These are phyloP conservation scores for Taenioides sp. DNA, from an alignment of 2,797 vertebrate genomes.

Conservation along the genomic window DNA sequence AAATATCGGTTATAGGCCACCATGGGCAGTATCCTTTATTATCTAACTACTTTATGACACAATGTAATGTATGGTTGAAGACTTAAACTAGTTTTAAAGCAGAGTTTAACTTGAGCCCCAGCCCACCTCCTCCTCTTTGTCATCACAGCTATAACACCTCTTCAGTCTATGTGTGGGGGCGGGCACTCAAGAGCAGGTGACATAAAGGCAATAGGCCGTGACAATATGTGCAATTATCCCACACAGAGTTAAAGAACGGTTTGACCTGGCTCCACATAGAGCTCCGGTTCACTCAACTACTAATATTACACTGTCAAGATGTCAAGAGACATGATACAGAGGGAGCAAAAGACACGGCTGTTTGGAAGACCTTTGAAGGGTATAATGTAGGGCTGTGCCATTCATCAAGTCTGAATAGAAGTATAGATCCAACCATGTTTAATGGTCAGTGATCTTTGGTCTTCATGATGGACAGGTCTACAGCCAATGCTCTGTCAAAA, in stretches of 20 bases:
- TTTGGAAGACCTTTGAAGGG: neutral
- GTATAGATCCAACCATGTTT: no score
- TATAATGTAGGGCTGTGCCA: no score
- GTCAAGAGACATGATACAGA: neutral
- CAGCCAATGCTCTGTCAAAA: no score
- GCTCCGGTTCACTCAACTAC: slow-evolving; percentile 6
- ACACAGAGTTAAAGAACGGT: slow-evolving; percentile 21
- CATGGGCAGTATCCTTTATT: no score
- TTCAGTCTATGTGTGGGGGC: slow-evolving; percentile 35
- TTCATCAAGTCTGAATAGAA: no score
- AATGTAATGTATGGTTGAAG: neutral
- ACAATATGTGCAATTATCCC: slow-evolving; percentile 52
- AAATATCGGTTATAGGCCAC: no score
- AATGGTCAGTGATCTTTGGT: no score
- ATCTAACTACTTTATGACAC: neutral
- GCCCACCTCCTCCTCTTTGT: slow-evolving; percentile 42
- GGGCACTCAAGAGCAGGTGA: slow-evolving; percentile 36
- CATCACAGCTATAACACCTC: slow-evolving; percentile 45
- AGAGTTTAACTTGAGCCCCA: slow-evolving; percentile 11
- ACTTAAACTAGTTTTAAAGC: slow-evolving; percentile 21
- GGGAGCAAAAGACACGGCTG: slow-evolving; percentile 2
- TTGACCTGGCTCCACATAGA: slow-evolving; percentile 25
- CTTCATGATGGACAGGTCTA: no score
- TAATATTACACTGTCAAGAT: neutral
- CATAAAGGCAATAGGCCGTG: slow-evolving; percentile 27